phyloP scores from a whole-genome alignment of 2,113 vertebrate genomes.

The Myiozetetes cayanensis region DNA sequence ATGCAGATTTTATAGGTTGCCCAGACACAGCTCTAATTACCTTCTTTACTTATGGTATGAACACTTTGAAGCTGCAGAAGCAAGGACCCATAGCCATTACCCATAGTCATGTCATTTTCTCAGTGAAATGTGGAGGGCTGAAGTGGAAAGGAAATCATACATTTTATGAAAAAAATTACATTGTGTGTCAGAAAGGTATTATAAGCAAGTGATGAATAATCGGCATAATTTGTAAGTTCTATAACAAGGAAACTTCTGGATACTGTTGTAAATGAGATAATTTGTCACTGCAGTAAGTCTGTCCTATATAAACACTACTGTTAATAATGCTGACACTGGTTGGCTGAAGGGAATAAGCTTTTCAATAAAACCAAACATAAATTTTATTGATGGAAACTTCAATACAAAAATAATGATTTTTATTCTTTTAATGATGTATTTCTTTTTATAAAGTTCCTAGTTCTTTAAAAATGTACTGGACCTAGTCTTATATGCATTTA shows the following conservation, averaged over 20 bases:
- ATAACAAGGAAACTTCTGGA: slow-evolving; percentile 8
- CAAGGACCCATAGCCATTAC: background rate
- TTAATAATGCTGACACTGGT: background rate
- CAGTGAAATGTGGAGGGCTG: background rate
- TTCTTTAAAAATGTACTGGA: background rate
- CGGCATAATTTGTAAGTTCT: slow-evolving; percentile 40
- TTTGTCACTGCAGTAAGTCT: slow-evolving; percentile 21
- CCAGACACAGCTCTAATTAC: background rate
- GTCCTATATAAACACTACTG: background rate
- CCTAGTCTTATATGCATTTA: background rate
- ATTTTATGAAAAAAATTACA: background rate
- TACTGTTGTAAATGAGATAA: background rate
- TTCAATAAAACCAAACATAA: background rate
- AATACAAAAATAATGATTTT: background rate
- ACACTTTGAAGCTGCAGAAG: background rate
- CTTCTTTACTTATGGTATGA: background rate
- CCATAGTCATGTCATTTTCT: background rate
- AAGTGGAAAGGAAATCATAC: background rate
- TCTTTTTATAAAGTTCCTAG: background rate
- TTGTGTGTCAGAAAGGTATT: background rate
- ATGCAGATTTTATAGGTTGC: background rate
- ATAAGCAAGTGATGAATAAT: slow-evolving; percentile 31
- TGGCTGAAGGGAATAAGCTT: slow-evolving; percentile 13
- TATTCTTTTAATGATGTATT: background rate
- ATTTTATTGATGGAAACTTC: background rate